Base-by-base conservation (phyloP, 2,113 vertebrate genomes). In the Tinamus guttatus region DNA sequence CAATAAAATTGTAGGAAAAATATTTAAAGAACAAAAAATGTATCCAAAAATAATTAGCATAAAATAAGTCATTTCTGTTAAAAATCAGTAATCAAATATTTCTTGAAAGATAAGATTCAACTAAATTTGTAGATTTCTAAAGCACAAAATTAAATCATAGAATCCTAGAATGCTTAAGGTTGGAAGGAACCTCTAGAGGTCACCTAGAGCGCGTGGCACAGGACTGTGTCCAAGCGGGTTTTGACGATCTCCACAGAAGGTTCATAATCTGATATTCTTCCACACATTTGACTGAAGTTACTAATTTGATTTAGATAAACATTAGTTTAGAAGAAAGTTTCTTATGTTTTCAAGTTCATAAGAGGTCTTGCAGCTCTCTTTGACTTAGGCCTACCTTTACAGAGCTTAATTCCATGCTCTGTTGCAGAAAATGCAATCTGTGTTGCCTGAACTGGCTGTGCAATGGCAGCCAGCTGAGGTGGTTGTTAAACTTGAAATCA, bases 81-180 rank as follows among this genome's bases (percentile, higher is more conserved):
- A 85, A 91, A 95, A 77, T 77, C 18, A 80, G 13, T 83, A 12
- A 69, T 32, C 7, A 67, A 69, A 70, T 40, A 84, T 78, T 83
- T n/a, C 15, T 81, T 74, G n/a, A 90, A 87, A 13, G 38, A 76
- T 51, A 71, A 5, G 27, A 24, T 32, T 62, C 67, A 63, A 76
- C 41, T 90, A 40, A 77, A 58, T n/a, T 25, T 7, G 54, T 32
- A 63, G 56, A 64, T 69, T 84, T 84, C 45, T 76, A 82, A 87
- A 34, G 16, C 32, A 69, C 45, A 87, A 78, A 87, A 93, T 65
- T 71, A 81, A 94, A n/a, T n/a, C n/a, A n/a, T n/a, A n/a, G n/a
- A n/a, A n/a, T n/a, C n/a, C n/a, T n/a, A n/a, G n/a, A n/a, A n/a
- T n/a, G n/a, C n/a, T n/a, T n/a, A n/a, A n/a, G n/a, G n/a, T n/a